Evolutionary conservation across 2,113 vertebrate species (phyloP), one percentile per base, ranked within the genome.

Genomic region (Mesitornis unicolor): DNA sequence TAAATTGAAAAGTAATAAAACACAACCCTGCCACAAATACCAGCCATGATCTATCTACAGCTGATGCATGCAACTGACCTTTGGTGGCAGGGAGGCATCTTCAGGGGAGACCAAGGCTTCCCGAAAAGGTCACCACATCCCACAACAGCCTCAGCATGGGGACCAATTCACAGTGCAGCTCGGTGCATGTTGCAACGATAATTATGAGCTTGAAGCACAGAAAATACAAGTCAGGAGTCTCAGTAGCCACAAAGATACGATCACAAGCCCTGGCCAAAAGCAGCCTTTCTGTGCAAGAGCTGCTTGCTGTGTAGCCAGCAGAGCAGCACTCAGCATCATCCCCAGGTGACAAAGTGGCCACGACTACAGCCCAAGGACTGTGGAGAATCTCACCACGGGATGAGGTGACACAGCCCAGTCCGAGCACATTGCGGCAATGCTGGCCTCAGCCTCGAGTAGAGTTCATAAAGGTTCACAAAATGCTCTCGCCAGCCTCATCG

Each of bases 141-240:
- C 2, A 0, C 31, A 11, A 8, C 60, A 48, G 33, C 33, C n/a
- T 45, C 80, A 6, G 31, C 6, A 0, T 1, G 13, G 40, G 50
- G 15, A 50, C 26, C 1, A 1, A 16, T 14, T 26, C 1, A 1
- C 35, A 2, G 28, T 0, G 2, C 3, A 25, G 61, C 79, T 61
- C 25, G 1, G 45, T 2, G 18, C 1, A 1, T 6, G 69, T 2
- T 64, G 68, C 57, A 11, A 26, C 5, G 17, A 31, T 13, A 7
- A 11, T 6, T 0, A 5, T 0, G 17, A 78, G 45, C 40, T 14
- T 50, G 11, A 71, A 57, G 65, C 69, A 65, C 25, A 6, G 57
- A 19, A 8, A 47, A 4, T 31, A 2, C 24, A 36, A 33, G 54
- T 33, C 42, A 69, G 53, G 43, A 90, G 54, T 35, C 56, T 31